Evolutionary conservation across 2,113 vertebrate species (phyloP).

Genomic region (Ammospiza caudacuta): DNA sequence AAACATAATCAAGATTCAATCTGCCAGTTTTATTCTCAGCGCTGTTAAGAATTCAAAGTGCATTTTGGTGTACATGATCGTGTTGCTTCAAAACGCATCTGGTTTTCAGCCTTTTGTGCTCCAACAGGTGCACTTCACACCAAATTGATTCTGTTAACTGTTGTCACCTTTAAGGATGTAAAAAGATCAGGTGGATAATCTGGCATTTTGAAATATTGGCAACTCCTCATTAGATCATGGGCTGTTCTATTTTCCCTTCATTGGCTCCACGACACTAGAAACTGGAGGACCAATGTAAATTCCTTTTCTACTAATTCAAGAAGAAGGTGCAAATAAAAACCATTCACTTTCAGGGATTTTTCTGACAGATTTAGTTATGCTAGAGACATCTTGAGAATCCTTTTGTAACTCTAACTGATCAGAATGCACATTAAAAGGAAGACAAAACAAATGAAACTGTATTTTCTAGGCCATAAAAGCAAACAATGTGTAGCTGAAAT

Average conservation of each 20-base stretch:
- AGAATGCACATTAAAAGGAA: background rate
- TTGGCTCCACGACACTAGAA: background rate
- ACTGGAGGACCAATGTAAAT: background rate
- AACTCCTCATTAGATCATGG: background rate
- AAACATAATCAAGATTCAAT: conserved; percentile 30
- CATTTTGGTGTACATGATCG: background rate
- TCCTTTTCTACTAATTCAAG: background rate
- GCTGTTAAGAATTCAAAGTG: background rate
- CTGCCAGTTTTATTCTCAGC: background rate
- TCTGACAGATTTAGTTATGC: background rate
- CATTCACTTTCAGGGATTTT: background rate
- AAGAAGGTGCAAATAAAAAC: background rate
- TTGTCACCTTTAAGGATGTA: background rate
- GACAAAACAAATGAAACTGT: background rate
- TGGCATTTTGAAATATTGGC: background rate
- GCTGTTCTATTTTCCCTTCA: background rate
- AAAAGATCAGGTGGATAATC: background rate
- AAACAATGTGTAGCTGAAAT: background rate
- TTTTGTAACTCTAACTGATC: background rate
- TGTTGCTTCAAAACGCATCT: background rate
- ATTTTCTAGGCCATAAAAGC: background rate
- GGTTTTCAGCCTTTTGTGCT: background rate
- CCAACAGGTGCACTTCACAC: background rate
- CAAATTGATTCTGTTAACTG: background rate
- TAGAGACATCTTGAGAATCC: background rate